Base-by-base conservation (phyloP, 2,888 invertebrate species). In the Pharmacophagus antenor region DNA sequence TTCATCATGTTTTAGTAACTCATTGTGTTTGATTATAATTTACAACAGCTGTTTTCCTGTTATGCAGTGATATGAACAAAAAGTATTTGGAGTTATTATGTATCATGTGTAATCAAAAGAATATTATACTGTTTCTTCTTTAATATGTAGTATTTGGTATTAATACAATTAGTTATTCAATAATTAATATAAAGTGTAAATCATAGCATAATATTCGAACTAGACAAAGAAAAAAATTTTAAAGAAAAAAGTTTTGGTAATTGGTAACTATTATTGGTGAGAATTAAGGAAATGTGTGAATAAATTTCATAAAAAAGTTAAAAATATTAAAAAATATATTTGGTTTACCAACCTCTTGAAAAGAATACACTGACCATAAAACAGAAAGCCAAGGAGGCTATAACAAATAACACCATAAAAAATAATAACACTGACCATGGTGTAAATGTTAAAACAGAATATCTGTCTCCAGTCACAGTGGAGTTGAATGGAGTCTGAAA, bases 301-400 rank as follows among this genome's bases (percentile, higher is more conserved):
- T 15, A 2, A 37, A 37, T 37, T 7, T n/a, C 15, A 37, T 5
- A 4, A 5, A n/a, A n/a, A 37, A 15, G n/a, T 15, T 15, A 15
- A 10, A 31, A 8, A 10, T 12, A 1, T 1, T 12, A 2, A 12
- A 31, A 31, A 12, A 10, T 5, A 25, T 5, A 25, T 27, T 27
- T 37, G 5, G n/a, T 8, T 44, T 44, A 44, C 73, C 87, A 88
- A 95, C 95, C 95, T 92, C 93, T 94, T 0, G 94, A 93, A 79
- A 97, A 97, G 73, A 96, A 94, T 0, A 95, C 94, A 74, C 96
- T 95, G 75, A 97, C 85, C 85, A 95, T 93, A 78, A 97, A 97
- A 69, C 94, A 94, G 79, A 96, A 95, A 1, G 93, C 92, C 55
- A 96, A 93, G 5, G 94, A 93, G 0, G 94, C 90, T 58, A 94